Conservation (phyloP, 2,888 invertebrate genomes). For the Zhengitettix transpicula region DNA sequence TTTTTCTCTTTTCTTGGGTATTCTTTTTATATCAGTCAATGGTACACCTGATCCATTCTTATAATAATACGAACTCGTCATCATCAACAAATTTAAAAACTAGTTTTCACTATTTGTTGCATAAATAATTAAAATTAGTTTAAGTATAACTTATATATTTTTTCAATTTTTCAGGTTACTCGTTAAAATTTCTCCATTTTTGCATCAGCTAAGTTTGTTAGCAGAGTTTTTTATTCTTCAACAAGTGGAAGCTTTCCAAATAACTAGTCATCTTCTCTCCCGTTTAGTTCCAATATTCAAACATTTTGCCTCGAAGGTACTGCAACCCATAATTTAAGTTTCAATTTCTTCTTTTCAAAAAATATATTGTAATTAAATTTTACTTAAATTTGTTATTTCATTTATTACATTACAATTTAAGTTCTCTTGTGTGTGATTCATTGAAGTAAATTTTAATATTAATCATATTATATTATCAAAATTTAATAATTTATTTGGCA, state of each 20-base stretch:
- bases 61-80: too few relatives aligned
- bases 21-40: too few relatives aligned
- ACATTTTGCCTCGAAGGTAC: conserved; percentile 56
- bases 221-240: conserved; percentile 66
- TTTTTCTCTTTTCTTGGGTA: too few relatives aligned
- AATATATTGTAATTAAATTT: too few relatives aligned
- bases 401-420: too few relatives aligned
- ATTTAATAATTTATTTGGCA: not conserved
- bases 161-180: conserved; percentile 24
- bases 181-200: conserved; percentile 41
- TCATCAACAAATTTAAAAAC: not conserved
- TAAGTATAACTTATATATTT: not conserved
- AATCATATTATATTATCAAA: too few relatives aligned
- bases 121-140: conserved; percentile 2
- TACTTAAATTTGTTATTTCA: too few relatives aligned
- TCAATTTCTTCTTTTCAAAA: too few relatives aligned
- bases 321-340: too few relatives aligned
- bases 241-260: conserved; percentile 59
- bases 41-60: too few relatives aligned
- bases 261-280: conserved; percentile 67
- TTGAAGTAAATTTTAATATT: too few relatives aligned
- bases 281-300: conserved; percentile 70
- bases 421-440: too few relatives aligned
- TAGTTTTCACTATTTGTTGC: not conserved
- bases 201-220: conserved; percentile 59